Percentiles rank a stretch among this genome's conserved stretches.
Conservation (phyloP, 2,888 invertebrate species). For the Galerucella nymphaeae region DNA sequence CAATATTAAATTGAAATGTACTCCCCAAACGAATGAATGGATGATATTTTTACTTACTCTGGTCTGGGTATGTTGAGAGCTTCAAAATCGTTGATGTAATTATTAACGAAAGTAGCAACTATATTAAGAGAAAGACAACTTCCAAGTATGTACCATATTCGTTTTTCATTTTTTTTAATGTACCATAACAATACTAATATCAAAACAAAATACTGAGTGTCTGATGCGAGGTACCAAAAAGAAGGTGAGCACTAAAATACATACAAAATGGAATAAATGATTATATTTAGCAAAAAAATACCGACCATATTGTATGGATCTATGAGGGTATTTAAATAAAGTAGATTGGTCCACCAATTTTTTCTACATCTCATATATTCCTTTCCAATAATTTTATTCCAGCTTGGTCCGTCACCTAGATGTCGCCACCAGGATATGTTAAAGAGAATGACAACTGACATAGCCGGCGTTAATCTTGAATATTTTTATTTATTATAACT, state of each 20-base stretch:
- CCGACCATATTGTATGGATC: conserved; percentile 51
- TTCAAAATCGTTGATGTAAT: conserved; percentile 29
- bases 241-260: conserved; percentile 22
- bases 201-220: conserved; percentile 57
- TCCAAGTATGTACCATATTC: conserved; percentile 26
- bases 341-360: conserved; percentile 55
- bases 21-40: too few species aligned
- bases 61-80: conserved; percentile 36
- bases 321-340: conserved; percentile 54
- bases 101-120: conserved; percentile 13
- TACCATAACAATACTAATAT: conserved; percentile 52
- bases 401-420: conserved; percentile 52
- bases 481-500: not conserved
- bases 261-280: not conserved
- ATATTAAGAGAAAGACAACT: conserved; percentile 8
- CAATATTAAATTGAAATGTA: too few species aligned
- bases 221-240: conserved; percentile 59
- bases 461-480: conserved; percentile 53
- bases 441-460: conserved; percentile 49
- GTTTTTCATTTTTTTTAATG: conserved; percentile 43
- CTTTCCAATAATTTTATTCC: conserved; percentile 50
- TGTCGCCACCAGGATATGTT: conserved; percentile 52
- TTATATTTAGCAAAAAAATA: not conserved
- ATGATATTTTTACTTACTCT: conserved; percentile 43
- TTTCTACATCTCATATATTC: conserved; percentile 52